These are phyloP conservation scores for Synergus laeviventris DNA, from an alignment of 2,888 invertebrate species.

Conservation along the genomic window DNA sequence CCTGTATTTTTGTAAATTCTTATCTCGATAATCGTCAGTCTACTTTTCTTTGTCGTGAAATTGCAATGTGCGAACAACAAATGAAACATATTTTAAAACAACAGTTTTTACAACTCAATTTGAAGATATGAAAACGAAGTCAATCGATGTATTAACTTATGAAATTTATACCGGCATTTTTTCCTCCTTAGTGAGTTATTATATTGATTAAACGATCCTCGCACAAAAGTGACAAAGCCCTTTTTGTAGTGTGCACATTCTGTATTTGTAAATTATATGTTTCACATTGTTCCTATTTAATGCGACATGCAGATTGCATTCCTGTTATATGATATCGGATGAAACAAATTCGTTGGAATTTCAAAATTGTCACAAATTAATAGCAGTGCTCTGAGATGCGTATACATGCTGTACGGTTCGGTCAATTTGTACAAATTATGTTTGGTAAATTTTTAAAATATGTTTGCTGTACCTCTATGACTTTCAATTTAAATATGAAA, in stretches of 20 bases:
- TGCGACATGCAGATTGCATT: slow-evolving; percentile 57
- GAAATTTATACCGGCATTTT: neutral
- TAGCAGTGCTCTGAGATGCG: slow-evolving; percentile 57
- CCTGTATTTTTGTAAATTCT: slow-evolving; percentile 49
- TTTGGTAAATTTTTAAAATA: slow-evolving; percentile 29
- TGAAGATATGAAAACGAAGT: neutral
- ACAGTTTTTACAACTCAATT: neutral
- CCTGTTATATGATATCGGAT: slow-evolving; percentile 59
- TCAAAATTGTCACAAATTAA: slow-evolving; percentile 63
- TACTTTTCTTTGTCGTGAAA: neutral
- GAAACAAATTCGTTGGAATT: slow-evolving; percentile 61
- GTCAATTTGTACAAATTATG: slow-evolving; percentile 36
- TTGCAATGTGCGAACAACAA: no score
- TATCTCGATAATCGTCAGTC: neutral
- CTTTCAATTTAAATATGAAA: neutral
- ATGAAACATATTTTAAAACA: neutral
- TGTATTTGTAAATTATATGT: slow-evolving; percentile 60
- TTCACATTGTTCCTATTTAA: slow-evolving; percentile 61
- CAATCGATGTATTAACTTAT: neutral
- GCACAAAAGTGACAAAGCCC: neutral
- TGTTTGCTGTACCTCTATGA: neutral
- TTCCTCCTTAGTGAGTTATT: no score
- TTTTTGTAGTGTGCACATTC: slow-evolving; percentile 22
- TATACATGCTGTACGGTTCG: neutral
- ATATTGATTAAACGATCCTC: neutral